Percentiles rank a stretch among this genome's conserved stretches.
These are phyloP conservation scores for Otis tarda DNA, from an alignment of 2,113 vertebrate species.

Conservation along the genomic window DNA sequence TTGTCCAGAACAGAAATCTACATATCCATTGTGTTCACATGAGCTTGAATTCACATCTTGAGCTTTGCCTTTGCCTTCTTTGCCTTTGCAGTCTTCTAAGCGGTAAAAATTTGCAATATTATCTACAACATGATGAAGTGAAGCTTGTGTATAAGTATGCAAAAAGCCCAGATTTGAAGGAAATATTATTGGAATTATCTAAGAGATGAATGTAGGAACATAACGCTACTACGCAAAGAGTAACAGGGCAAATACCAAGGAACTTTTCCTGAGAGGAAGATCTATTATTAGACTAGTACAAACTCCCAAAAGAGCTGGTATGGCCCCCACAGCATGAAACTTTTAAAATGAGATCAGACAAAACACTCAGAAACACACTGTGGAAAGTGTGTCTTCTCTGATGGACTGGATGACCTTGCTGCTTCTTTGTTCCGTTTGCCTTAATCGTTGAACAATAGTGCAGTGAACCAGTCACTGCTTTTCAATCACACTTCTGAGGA, in stretches of 20 bases:
- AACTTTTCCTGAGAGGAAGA: background rate
- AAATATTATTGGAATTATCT: background rate
- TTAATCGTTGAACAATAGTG: constrained; percentile 51
- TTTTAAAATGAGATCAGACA: background rate
- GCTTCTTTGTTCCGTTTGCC: constrained; percentile 18
- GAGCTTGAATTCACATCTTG: background rate
- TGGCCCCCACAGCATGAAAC: background rate
- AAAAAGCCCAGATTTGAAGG: background rate
- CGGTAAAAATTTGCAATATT: background rate
- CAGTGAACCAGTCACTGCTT: constrained; percentile 45
- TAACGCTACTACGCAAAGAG: background rate
- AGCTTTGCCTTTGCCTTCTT: background rate
- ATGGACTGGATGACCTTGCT: constrained; percentile 11
- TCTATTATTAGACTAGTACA: background rate
- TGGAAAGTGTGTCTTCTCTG: constrained; percentile 20
- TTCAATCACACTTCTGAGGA: constrained; percentile 37
- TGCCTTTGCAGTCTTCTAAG: background rate
- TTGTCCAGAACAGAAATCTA: background rate
- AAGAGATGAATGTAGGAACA: background rate
- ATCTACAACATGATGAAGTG: background rate
- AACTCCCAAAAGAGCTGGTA: background rate
- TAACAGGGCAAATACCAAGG: background rate
- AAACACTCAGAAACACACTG: constrained; percentile 11
- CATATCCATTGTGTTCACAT: rapidly evolving
- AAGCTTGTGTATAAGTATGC: background rate